These are phyloP conservation scores for Uloborus diversus DNA, from an alignment of 1,140 invertebrate species.

Conservation along the genomic window DNA sequence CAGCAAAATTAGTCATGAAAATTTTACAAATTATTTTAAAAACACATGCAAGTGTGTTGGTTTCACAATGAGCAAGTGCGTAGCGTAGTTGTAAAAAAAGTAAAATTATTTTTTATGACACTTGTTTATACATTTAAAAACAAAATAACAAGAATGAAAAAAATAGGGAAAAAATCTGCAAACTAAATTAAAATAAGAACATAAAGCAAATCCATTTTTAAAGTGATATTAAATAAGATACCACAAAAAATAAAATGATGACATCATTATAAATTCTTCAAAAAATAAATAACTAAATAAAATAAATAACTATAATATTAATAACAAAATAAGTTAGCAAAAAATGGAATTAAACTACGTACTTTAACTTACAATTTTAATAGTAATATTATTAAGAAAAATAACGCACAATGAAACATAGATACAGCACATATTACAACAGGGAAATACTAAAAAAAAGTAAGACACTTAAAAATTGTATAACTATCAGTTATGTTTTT, in stretches of 20 bases:
- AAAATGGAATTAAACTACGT: neutral
- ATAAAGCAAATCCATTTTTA: too few relatives aligned
- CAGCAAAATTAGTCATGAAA: neutral
- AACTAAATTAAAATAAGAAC: too few relatives aligned
- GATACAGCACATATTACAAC: neutral
- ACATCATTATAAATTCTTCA: too few relatives aligned
- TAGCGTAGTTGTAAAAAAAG: neutral
- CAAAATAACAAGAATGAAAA: neutral
- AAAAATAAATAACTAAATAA: too few relatives aligned
- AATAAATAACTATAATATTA: neutral
- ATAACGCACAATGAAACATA: neutral
- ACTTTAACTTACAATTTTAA: neutral
- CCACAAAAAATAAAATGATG: too few relatives aligned
- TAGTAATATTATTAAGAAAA: neutral
- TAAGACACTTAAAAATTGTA: neutral
- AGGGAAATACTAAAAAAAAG: neutral
- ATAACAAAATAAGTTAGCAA: neutral
- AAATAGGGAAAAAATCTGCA: too few relatives aligned
- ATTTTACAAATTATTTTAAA: neutral
- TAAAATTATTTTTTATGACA: neutral
- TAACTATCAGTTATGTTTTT: neutral
- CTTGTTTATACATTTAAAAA: neutral
- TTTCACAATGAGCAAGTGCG: neutral
- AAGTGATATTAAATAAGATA: too few relatives aligned
- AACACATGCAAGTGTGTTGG: neutral